Evolutionary conservation across 2,888 invertebrate species (phyloP), one percentile per base, ranked within the genome.

Genomic region (Ellobium chinense): DNA sequence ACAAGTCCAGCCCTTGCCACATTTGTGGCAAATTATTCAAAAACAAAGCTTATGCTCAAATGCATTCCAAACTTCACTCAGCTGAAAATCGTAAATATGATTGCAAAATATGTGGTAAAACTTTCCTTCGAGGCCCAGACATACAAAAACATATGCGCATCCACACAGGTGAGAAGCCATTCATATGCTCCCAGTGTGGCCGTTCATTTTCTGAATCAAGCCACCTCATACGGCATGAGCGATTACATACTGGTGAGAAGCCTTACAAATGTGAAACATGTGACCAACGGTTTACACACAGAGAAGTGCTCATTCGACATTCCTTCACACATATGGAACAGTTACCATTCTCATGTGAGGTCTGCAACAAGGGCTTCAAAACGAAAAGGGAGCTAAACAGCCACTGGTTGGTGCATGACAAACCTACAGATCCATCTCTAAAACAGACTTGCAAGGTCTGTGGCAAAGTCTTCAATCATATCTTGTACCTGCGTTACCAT

Each of bases 41-140:
- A 37, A 72, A 72, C 31, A 72, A 72, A 60, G 72, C 37, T 37
- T 72, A 72, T 36, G 72, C 72, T 3, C 72, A 60, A 36, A 72
- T 72, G 72, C 72, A 72, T 34, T 72, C 72, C 7, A 72, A 72
- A 60, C 72, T 72, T 72, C 72, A 72, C 36, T 72, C 72, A 2
- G 60, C 24, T 2, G 72, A 60, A 60, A 72, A 72, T 36, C 58
- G 72, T 27, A 60, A 72, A 37, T 34, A 72, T 60, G n/a, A 56
- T 5, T 72, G 72, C 36, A 56, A 58, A 18, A 37, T 72, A 18
- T 72, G 60, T 37, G 72, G 72, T 5, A 72, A 72, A 14, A 3
- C 34, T 36, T 72, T 72, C 34, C 72, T 72, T 18, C 56, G 60
- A 72, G 72, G 72, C 24, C 72, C 72, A 37, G 60, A 60, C 27